Percentiles rank a stretch among this genome's conserved stretches.
These are phyloP conservation scores for Battus philenor DNA, from an alignment of 1,140 invertebrate genomes.

Conservation along the genomic window DNA sequence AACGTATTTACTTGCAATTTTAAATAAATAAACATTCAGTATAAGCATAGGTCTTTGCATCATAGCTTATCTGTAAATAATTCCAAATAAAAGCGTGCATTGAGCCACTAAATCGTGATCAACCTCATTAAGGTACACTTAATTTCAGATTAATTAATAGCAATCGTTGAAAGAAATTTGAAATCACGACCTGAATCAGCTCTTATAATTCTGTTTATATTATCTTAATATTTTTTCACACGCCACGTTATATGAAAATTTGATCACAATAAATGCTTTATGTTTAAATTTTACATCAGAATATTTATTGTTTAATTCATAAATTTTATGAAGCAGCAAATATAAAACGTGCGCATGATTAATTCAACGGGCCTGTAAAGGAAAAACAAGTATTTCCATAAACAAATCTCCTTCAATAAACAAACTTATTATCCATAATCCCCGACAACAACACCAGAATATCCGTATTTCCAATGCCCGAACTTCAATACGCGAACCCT, in stretches of 20 bases:
- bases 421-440: slow-evolving; percentile 46
- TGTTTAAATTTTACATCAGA: not conserved
- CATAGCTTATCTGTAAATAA: too few relatives aligned
- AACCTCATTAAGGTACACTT: slow-evolving; percentile 12
- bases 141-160: slow-evolving; percentile 11
- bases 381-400: not conserved
- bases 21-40: not conserved
- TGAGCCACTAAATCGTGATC: slow-evolving; percentile 5
- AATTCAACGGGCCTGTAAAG: not conserved
- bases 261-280: too few relatives aligned
- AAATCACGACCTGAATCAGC: slow-evolving; percentile 9
- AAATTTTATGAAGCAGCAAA: too few relatives aligned
- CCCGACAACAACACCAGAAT: slow-evolving; percentile 29
- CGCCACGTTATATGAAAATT: slow-evolving; percentile 9
- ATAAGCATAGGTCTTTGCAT: too few relatives aligned
- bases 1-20: not conserved
- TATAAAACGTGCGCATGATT: too few relatives aligned
- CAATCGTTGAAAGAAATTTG: not conserved
- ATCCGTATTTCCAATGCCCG: slow-evolving; percentile 26
- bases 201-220: slow-evolving; percentile 6
- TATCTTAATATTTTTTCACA: slow-evolving; percentile 16
- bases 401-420: slow-evolving; percentile 12
- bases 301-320: not conserved
- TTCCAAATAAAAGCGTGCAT: too few relatives aligned
- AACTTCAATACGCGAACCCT: slow-evolving; percentile 30